Base-by-base conservation (phyloP, 2,888 invertebrate species). In the Himalopsyche tibetana region DNA sequence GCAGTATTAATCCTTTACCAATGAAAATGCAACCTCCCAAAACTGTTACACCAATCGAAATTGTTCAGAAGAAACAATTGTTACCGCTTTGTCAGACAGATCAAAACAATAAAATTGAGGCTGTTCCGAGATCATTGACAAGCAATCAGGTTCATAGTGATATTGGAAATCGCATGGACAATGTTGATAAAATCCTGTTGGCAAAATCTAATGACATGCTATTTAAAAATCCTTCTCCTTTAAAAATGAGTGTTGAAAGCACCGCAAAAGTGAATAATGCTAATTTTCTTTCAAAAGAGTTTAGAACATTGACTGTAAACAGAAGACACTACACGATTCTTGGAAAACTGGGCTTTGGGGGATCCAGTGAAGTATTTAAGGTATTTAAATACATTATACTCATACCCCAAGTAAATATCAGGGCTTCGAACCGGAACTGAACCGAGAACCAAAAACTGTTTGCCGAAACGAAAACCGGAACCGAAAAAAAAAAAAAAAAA, bases 291-390 rank as follows among this genome's bases (percentile, higher is more conserved):
- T 93, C 92, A 88, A 90, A 92, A 86, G 89, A 91, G 15, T 92
- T 93, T 81, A 94, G 94, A 89, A 93, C 93, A 19, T 92, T 95
- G 17, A 91, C 90, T 56, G 96, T 98, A 2, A 97, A 97, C 88
- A 94, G 94, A 40, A 94, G 94, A 82, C 94, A 95, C 42, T 99
- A 98, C 91, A 92, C 94, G 88, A 94, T 97, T 83, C 92, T 97
- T 17, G 96, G 95, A 88, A 94, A 95, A 89, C 92, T 98, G 81
- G 99, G 99, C 0, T 95, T 94, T 89, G 98, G 98, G n/a, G 98
- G 98, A 69, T 98, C 98, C 85, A 97, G 98, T 90, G 95, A 96
- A 91, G 98, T 98, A 5, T 96, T 94, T 84, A 93, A 94, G 91
- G 94, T 93, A 89, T 90, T n/a, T 9, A 81, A 56, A 17, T 83